Percentiles rank a stretch among this genome's conserved stretches.
Conservation (phyloP, 2,113 vertebrate genomes). For the Macroglossus sobrinus region DNA sequence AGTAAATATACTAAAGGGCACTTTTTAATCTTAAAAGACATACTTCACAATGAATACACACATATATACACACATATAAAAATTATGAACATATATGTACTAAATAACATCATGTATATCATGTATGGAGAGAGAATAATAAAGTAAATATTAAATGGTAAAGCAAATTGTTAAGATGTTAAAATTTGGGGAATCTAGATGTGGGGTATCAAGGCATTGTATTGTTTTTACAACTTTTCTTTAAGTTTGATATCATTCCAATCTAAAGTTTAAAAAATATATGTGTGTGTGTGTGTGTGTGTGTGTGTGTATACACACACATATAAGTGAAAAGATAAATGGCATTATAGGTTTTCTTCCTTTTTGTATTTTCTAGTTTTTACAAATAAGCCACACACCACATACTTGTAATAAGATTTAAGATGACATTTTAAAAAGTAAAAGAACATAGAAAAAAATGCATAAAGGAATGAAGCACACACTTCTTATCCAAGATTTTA, state of each 20-base stretch:
- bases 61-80: too few species aligned
- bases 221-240: not conserved
- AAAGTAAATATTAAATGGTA: not conserved
- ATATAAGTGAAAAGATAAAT: not conserved
- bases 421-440: not conserved
- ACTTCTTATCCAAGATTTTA: conserved; percentile 9
- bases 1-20: not conserved
- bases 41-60: not conserved
- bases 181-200: not conserved
- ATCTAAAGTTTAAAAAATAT: not conserved
- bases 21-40: not conserved
- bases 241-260: not conserved
- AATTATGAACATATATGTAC: not conserved
- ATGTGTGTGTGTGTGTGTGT: too few species aligned
- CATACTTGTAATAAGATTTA: not conserved
- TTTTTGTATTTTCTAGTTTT: not conserved
- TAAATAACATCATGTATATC: not conserved
- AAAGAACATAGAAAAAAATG: not conserved
- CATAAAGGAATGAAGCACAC: not conserved
- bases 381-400: not conserved
- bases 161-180: not conserved
- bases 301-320: too few species aligned
- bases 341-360: not conserved
- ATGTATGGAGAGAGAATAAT: not conserved
- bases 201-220: not conserved